These are phyloP conservation scores for Climacteris rufus DNA, from an alignment of 2,113 vertebrate species.

Conservation along the genomic window DNA sequence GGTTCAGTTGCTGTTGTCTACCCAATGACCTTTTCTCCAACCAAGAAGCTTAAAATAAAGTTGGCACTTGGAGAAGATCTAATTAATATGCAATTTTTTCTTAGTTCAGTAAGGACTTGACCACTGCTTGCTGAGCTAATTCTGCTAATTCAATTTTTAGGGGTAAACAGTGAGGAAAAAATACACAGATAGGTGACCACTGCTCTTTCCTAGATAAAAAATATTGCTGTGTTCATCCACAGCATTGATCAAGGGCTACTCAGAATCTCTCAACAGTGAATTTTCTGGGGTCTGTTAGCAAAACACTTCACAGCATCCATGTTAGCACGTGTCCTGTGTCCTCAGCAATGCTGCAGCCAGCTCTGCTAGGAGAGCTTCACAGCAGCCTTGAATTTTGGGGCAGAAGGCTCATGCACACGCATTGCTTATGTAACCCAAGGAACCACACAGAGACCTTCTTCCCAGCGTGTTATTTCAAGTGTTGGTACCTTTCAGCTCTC, in stretches of 20 bases:
- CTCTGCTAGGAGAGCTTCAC: not conserved
- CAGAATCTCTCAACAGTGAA: not conserved
- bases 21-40: not conserved
- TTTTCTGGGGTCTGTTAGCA: not conserved
- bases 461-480: not conserved
- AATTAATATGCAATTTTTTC: not conserved
- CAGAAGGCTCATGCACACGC: not conserved
- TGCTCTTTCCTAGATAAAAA: not conserved
- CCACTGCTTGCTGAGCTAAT: not conserved
- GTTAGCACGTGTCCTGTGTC: not conserved
- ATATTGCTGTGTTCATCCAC: not conserved
- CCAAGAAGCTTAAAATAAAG: not conserved
- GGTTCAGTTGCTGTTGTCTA: not conserved
- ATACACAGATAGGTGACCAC: not conserved
- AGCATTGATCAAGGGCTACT: not conserved
- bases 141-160: not conserved
- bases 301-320: not conserved
- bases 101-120: not conserved
- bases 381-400: not conserved
- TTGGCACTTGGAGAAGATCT: not conserved
- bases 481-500: constrained; percentile 35
- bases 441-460: constrained; percentile 24
- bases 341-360: not conserved
- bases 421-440: not conserved
- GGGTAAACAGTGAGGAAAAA: not conserved